Evolutionary conservation across 2,113 vertebrate species (phyloP), one percentile per base, ranked within the genome.

Genomic region (Buteo buteo): DNA sequence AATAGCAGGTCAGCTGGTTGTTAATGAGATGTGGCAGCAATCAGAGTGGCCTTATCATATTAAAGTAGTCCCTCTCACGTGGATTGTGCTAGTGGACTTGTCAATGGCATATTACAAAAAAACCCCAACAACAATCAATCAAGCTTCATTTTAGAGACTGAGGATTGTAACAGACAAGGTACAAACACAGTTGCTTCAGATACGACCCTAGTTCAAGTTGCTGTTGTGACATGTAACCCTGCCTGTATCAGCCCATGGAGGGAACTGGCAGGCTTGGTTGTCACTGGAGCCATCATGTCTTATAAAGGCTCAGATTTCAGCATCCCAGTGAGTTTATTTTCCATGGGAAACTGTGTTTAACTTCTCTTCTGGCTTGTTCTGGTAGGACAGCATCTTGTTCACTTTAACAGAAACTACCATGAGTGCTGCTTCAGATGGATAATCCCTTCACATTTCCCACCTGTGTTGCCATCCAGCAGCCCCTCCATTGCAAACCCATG

Each of bases 11-110:
- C 67, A 62, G 42, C 1, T 74, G 74, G 86, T 92, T 92, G 93
- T 89, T 95, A 90, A 97, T 76, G 89, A 65, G 74, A 80, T 45
- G 82, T 92, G 90, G 86, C 88, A 93, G 71, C 73, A 88, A 59
- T 93, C 74, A 65, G 47, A 88, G 74, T n/a, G 67, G 55, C 57
- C 71, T 69, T 18, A 52, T n/a, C 82, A 70, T 65, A 78, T 78
- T 82, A 49, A 91, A 93, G 61, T 18, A 81, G 59, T 91, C 66
- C 18, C 50, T 76, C 85, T 94, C 61, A 52, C 18, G 1, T 32
- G 47, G 88, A 47, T 28, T n/a, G 24, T 34, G 54, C 10, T 67
- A 34, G 45, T 42, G 57, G 76, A 34, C 66, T 65, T 32, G 62
- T 38, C 69, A 79, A 58, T 28, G 50, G 34, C 18, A 13, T 24